Evolutionary conservation across 35 echinoderm and acorn worm species (phyloP).

Genomic region (Anneissia japonica): DNA sequence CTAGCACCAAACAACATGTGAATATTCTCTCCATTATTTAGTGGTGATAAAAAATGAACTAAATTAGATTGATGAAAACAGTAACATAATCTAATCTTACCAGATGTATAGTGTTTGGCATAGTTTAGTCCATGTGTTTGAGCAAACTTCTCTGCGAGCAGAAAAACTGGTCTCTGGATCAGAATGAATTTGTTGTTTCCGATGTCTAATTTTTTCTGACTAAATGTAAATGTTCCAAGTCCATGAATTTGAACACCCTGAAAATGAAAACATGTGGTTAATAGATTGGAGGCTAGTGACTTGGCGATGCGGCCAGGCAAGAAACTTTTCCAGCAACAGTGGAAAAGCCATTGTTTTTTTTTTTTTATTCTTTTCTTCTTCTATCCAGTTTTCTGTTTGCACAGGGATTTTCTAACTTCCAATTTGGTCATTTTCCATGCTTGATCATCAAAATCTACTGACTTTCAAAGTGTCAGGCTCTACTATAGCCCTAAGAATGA

Average conservation of each 20-base stretch:
- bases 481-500: no score
- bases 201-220: conserved; percentile 96
- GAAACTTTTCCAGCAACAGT: not conserved
- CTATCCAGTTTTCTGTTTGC: no score
- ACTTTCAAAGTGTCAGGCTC: no score
- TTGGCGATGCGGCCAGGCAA: not conserved
- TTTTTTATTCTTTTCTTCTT: no score
- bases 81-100: conserved; percentile 23
- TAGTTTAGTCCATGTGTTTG: conserved; percentile 82
- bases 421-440: not conserved
- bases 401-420: not conserved
- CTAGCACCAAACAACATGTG: no score
- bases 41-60: no score
- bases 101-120: conserved; percentile 79
- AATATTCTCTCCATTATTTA: no score
- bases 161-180: conserved; percentile 90
- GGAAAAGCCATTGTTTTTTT: not conserved
- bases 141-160: conserved; percentile 94
- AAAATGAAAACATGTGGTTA: conserved; percentile 18
- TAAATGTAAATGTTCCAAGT: conserved; percentile 91
- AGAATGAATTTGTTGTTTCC: conserved; percentile 97
- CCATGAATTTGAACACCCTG: conserved; percentile 83
- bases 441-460: not conserved
- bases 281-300: not conserved
- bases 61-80: not conserved